Evolutionary conservation across 2,113 vertebrate genomes (phyloP).

Genomic region (Globicephala melas): DNA sequence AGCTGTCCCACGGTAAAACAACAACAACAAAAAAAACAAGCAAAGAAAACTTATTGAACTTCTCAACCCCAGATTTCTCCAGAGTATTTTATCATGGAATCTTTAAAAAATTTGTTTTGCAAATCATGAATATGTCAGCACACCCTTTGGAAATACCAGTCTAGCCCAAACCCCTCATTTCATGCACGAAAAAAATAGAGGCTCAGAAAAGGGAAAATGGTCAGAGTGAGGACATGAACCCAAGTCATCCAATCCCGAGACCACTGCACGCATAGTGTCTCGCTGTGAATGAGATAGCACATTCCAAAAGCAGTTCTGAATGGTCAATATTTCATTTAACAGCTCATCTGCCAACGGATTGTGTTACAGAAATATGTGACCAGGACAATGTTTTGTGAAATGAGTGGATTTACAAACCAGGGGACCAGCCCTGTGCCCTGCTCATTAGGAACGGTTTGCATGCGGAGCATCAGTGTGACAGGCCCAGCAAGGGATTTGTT

Average conservation of each 20-base stretch:
- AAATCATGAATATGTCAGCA: not conserved
- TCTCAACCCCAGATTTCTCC: not conserved
- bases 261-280: accelerated
- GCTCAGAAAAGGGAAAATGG: not conserved
- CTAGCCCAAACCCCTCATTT: not conserved
- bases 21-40: not conserved
- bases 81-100: not conserved
- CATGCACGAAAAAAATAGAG: not conserved
- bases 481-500: slow-evolving; percentile 81
- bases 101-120: not conserved
- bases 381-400: slow-evolving; percentile 47
- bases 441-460: slow-evolving; percentile 83
- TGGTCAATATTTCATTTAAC: not conserved
- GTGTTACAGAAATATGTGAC: slow-evolving; percentile 9
- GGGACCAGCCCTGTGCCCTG: slow-evolving; percentile 42
- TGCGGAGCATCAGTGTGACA: slow-evolving; percentile 79
- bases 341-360: slow-evolving; percentile 10
- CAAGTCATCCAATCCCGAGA: not conserved
- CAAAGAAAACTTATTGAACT: not conserved
- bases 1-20: not conserved
- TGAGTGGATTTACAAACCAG: slow-evolving; percentile 51
- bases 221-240: not conserved
- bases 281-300: not conserved
- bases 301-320: not conserved
- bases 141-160: not conserved